Conservation (phyloP, 1,140 invertebrate genomes). For the Sogatella furcifera region DNA sequence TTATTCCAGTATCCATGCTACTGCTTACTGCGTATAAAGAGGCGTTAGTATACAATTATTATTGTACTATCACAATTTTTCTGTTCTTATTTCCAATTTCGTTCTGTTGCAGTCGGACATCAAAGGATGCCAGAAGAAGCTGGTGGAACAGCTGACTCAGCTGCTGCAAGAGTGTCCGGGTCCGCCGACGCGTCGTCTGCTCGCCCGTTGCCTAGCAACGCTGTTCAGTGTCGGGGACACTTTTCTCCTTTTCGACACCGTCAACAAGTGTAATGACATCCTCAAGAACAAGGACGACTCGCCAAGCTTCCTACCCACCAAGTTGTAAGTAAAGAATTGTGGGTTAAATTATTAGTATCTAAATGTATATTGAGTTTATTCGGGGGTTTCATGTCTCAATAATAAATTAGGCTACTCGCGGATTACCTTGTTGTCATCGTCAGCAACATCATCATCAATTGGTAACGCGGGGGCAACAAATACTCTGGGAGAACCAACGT, state of each 20-base stretch:
- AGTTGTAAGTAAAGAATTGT: slow-evolving; percentile 79
- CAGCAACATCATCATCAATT: no score
- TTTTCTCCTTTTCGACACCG: slow-evolving; percentile 91
- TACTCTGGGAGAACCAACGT: no score
- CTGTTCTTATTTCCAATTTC: not conserved
- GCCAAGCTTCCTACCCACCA: slow-evolving; percentile 82
- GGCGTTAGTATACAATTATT: no score
- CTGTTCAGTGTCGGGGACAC: slow-evolving; percentile 96
- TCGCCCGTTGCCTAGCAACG: slow-evolving; percentile 86
- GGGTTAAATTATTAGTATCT: no score
- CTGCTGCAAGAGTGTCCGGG: slow-evolving; percentile 83
- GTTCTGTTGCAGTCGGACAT: slow-evolving; percentile 73
- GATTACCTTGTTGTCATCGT: no score
- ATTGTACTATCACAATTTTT: no score
- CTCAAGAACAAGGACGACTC: slow-evolving; percentile 96
- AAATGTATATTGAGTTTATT: no score
- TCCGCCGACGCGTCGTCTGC: slow-evolving; percentile 82
- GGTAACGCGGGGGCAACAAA: no score
- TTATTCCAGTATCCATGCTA: no score
- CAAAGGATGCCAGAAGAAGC: slow-evolving; percentile 89
- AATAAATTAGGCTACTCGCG: no score
- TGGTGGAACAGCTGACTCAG: slow-evolving; percentile 85
- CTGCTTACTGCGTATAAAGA: no score
- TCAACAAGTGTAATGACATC: slow-evolving; percentile 97
- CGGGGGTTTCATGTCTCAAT: no score